Evolutionary conservation across 2,888 invertebrate genomes (phyloP), one percentile per base, ranked within the genome.

Genomic region (Belgica antarctica): DNA sequence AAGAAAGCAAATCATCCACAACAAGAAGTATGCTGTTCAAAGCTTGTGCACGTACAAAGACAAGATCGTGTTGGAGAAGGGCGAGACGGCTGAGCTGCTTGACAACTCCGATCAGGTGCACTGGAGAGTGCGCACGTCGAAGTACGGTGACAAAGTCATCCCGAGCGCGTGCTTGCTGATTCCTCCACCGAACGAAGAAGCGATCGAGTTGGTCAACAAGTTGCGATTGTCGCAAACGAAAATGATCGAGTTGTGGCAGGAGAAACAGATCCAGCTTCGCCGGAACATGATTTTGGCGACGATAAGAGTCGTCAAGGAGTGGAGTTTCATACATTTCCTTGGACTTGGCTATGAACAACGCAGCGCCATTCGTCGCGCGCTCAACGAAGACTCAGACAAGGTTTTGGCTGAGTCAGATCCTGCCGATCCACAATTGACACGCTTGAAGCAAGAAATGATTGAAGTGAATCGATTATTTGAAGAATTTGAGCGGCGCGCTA

Each of bases 201-300:
- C 96, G 1, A 80, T 92, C 24, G 94, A 95, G 75, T 86, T 89
- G 0, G 92, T 92, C 0, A 89, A 89, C 70, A 83, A 92, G 22
- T 82, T 96, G 59, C 84, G 92, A 73, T 85, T 89, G 71, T 88
- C 92, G 41, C 94, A 94, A 76, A 96, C 96, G 75, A 84, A 94
- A 72, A 87, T 94, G 62, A 89, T 94, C 62, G 89, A 90, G 63
- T 82, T 97, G 72, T 97, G 97, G 96, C 95, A 96, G 79, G 90
- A 95, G 81, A 96, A 96, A 78, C 96, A 97, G 77, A 83, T 95
- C 72, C 85, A 95, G 73, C 87, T 97, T 83, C 82, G 96, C n/a
- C 96, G 96, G 80, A 96, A 96, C 79, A 97, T 97, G 96, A 96
- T 98, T 75, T 94, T 97, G 77, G 96, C 97, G 28, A 98, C 97